phyloP scores from a whole-genome alignment of 2,797 vertebrate species.

The Acomys russatus region DNA sequence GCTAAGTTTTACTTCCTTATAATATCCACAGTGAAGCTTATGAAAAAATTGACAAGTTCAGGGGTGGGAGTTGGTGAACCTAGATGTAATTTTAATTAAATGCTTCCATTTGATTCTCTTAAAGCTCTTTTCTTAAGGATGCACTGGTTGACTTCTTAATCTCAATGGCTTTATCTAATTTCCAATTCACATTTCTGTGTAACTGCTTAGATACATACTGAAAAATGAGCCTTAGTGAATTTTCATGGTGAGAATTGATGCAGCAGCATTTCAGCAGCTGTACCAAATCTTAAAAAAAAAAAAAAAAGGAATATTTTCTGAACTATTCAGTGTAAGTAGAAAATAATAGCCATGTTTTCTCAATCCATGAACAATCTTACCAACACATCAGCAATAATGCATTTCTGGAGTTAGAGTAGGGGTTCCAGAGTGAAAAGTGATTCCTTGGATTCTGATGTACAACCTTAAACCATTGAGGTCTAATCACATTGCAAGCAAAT shows the following conservation, averaged over 20 bases:
- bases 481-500: constrained; percentile 16
- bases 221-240: constrained; percentile 65
- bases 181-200: constrained; percentile 44
- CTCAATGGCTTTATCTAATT: constrained; percentile 40
- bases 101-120: neutral
- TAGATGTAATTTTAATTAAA: constrained; percentile 45
- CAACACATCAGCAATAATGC: constrained; percentile 60
- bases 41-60: neutral
- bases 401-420: constrained; percentile 51
- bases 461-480: neutral
- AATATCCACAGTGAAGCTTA: neutral
- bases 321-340: constrained; percentile 55
- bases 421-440: constrained; percentile 32
- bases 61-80: neutral
- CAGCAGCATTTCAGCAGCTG: constrained; percentile 71
- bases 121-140: constrained; percentile 44
- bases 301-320: constrained; percentile 75
- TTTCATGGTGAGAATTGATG: constrained; percentile 73
- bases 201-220: constrained; percentile 47
- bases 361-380: constrained; percentile 51
- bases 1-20: neutral
- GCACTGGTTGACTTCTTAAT: constrained; percentile 58
- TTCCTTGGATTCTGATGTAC: constrained; percentile 20
- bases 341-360: constrained; percentile 70
- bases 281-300: constrained; percentile 70